Base-by-base conservation (phyloP, 2,797 vertebrate genomes). In the Rhinichthys osculus region DNA sequence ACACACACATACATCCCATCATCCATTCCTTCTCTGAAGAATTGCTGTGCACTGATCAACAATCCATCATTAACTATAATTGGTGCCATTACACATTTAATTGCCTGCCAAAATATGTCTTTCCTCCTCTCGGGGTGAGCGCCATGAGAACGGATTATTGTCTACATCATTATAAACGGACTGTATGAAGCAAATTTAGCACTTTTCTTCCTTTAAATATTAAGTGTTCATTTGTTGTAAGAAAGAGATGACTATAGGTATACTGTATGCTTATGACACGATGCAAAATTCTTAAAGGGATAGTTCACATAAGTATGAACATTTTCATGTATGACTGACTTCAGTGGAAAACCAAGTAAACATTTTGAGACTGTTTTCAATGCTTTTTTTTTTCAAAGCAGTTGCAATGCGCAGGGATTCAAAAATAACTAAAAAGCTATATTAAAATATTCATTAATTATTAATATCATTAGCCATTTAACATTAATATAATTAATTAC, bases 71-170 rank as follows among this genome's bases (percentile, higher is more conserved):
- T 91, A 88, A 82, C 90, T 91, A 84, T 92, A 94, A 95, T 93
- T 93, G 91, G 89, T 89, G 88, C 89, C 89, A 91, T 93, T 94
- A 91, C 88, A 91, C 89, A 91, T 92, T 94, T 93, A 92, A 93
- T 92, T 91, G 89, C 85, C 79, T 93, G 92, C 85, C 90, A 92
- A 92, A 93, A 93, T 93, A 91, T 89, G 91, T 80, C 87, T 90
- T 84, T 81, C 78, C 54, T 69, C 69, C 88, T 86, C 81, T 81
- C 47, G 79, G 79, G 78, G 82, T 87, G 87, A 92, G 81, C 87
- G 82, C 90, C 89, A 92, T 92, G 90, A 93, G 91, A 92, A 89
- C 77, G 88, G 83, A 92, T 91, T 92, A 81, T 79, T 83, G 88
- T 91, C 76, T 90, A 23, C 66, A 80, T 73, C 30, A 5, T 50